These are phyloP conservation scores for Orchesella flavescens DNA, from an alignment of 2,888 invertebrate species.

Conservation along the genomic window DNA sequence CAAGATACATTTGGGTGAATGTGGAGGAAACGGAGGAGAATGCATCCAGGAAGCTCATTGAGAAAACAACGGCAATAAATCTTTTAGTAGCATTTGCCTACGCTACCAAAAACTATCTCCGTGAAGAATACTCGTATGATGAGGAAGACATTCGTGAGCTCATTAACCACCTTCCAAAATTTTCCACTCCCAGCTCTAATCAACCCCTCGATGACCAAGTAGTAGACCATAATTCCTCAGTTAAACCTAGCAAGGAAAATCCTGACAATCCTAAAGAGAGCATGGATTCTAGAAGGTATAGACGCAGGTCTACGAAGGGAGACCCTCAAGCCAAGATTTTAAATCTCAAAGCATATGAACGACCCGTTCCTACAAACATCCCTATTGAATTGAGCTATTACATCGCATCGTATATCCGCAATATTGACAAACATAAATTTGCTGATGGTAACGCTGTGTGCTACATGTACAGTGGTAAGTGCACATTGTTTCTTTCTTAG, in stretches of 20 bases:
- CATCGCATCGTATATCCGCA: conserved; percentile 65
- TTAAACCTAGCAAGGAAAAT: conserved; percentile 4
- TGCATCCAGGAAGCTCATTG: conserved; percentile 46
- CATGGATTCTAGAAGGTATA: neutral
- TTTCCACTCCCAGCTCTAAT: conserved; percentile 69
- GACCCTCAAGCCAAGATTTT: neutral
- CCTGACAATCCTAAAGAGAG: neutral
- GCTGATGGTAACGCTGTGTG: conserved; percentile 60
- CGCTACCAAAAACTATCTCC: conserved; percentile 68
- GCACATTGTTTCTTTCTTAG: no score
- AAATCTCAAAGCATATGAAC: conserved; percentile 51
- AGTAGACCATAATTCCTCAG: neutral
- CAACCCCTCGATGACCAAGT: conserved; percentile 54
- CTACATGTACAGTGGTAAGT: conserved; percentile 66
- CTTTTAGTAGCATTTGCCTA: conserved; percentile 65
- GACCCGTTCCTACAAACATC: conserved; percentile 60
- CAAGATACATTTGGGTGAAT: conserved; percentile 67
- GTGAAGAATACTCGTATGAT: conserved; percentile 70
- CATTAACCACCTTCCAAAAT: conserved; percentile 65
- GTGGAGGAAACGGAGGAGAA: conserved; percentile 66
- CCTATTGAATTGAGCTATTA: conserved; percentile 62
- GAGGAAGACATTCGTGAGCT: conserved; percentile 64
- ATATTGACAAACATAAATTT: conserved; percentile 29
- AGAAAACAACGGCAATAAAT: conserved; percentile 66
- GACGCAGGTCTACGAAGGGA: conserved; percentile 10